phyloP scores from a whole-genome alignment of 2,888 invertebrate species.

The Cotesia congregata region DNA sequence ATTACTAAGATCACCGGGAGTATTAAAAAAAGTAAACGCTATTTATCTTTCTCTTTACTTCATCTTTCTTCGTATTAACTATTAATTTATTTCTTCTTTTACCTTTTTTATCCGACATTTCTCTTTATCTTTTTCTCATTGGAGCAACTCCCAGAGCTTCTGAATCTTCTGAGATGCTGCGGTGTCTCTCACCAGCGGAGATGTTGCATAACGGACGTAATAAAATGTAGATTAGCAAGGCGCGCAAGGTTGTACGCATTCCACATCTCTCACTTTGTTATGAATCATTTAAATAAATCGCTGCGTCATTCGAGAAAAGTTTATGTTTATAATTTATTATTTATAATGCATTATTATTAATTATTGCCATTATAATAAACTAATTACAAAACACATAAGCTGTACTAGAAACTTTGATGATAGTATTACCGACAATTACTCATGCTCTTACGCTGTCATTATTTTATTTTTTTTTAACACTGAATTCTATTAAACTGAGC shows the following conservation, averaged over 20 bases:
- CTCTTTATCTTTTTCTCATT: conserved; percentile 14
- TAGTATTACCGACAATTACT: not conserved
- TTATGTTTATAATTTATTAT: conserved; percentile 2
- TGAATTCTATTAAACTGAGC: no score
- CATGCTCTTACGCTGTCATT: not conserved
- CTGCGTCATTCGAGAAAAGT: conserved; percentile 7
- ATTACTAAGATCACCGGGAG: not conserved
- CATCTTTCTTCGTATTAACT: not conserved
- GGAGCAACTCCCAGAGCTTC: conserved; percentile 13
- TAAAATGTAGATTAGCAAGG: conserved; percentile 37
- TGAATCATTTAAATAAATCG: conserved; percentile 9
- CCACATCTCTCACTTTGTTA: conserved; percentile 22
- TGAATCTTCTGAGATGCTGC: not conserved
- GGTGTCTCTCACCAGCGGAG: not conserved
- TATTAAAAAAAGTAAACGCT: not conserved
- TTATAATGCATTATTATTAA: not conserved
- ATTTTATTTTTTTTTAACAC: no score
- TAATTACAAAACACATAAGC: not conserved
- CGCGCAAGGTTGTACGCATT: conserved; percentile 34
- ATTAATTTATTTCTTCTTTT: not conserved
- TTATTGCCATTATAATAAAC: not conserved
- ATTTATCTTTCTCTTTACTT: not conserved
- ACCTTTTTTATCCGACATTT: not conserved
- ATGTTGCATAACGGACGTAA: conserved; percentile 35
- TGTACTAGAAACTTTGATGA: not conserved